These are phyloP conservation scores for Melitaea cinxia DNA, from an alignment of 1,140 invertebrate species.

Conservation along the genomic window DNA sequence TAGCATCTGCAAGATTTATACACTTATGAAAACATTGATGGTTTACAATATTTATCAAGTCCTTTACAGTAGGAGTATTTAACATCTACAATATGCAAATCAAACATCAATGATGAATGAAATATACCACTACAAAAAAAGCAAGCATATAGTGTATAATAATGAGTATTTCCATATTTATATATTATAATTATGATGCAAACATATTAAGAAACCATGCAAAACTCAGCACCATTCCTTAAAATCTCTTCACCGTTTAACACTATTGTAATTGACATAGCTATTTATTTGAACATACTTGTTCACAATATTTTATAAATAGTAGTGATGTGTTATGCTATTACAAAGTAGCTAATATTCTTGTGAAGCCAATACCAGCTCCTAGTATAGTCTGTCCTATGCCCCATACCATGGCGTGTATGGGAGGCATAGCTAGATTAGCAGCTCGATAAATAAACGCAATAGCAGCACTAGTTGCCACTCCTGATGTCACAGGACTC, in stretches of 20 bases:
- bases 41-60: conserved; percentile 6
- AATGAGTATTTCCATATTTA: conserved; percentile 42
- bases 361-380: conserved; percentile 94
- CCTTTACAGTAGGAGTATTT: conserved; percentile 13
- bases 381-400: conserved; percentile 95
- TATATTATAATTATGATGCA: conserved; percentile 15
- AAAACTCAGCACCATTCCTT: conserved; percentile 51
- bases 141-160: conserved; percentile 24
- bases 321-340: conserved; percentile 24
- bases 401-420: conserved; percentile 96
- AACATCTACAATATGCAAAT: conserved; percentile 20
- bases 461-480: conserved; percentile 95
- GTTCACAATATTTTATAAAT: conserved; percentile 31
- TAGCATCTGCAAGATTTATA: not conserved
- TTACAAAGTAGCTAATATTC: conserved; percentile 96
- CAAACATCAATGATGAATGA: conserved; percentile 10
- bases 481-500: conserved; percentile 92
- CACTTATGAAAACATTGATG: conserved; percentile 16
- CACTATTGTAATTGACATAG: conserved; percentile 70
- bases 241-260: conserved; percentile 41
- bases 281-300: conserved; percentile 45
- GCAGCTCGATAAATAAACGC: conserved; percentile 96
- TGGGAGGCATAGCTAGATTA: conserved; percentile 92
- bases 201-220: conserved; percentile 28
- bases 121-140: conserved; percentile 16